A percentile compares a stretch with the other conserved stretches of the same genome.
phyloP scores from a whole-genome alignment of 2,113 vertebrate genomes.

The Coptodon rendalli region DNA sequence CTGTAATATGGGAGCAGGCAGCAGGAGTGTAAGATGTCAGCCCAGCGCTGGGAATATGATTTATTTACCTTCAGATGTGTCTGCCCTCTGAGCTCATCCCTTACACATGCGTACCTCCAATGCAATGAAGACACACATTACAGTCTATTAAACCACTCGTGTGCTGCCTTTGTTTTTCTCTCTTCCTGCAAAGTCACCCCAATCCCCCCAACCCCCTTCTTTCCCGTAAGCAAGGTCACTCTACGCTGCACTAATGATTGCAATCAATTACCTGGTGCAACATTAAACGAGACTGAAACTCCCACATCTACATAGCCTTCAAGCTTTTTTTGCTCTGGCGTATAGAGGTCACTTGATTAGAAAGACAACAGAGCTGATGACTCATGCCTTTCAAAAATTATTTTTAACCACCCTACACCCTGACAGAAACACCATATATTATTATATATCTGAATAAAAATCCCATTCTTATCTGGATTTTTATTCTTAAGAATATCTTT shows the following conservation, averaged over 20 bases:
- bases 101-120: background rate
- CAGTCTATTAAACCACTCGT: background rate
- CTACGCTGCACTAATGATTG: constrained; percentile 29
- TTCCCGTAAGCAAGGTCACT: constrained; percentile 44
- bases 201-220: background rate
- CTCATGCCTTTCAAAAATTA: background rate
- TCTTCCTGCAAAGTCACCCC: background rate
- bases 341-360: constrained; percentile 6
- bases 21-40: constrained; percentile 36
- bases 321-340: background rate
- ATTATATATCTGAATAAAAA: background rate
- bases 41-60: constrained; percentile 18
- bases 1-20: constrained; percentile 14
- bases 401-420: background rate
- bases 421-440: background rate
- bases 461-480: background rate
- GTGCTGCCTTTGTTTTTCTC: background rate
- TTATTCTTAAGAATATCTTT: background rate
- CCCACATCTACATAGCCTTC: constrained; percentile 17
- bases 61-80: constrained; percentile 36
- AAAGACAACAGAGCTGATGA: background rate
- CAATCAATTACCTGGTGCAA: constrained; percentile 50
- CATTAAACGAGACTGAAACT: constrained; percentile 26
- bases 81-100: background rate
- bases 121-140: background rate